A percentile compares a stretch with the other conserved stretches of the same genome.
These are phyloP conservation scores for Nineta flava DNA, from an alignment of 2,888 invertebrate genomes.

Conservation along the genomic window DNA sequence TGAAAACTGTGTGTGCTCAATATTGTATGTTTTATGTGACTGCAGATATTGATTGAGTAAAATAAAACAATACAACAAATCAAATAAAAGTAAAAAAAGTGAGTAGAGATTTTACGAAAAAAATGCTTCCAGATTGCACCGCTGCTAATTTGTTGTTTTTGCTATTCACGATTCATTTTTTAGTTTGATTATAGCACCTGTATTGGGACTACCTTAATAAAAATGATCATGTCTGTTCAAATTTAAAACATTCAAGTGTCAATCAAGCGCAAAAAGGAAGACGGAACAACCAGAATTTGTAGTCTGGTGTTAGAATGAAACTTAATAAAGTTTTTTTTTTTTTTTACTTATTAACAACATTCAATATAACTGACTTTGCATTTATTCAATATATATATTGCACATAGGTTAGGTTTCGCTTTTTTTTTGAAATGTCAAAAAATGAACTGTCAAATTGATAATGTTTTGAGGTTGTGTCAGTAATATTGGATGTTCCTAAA, in stretches of 20 bases:
- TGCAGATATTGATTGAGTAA: neutral
- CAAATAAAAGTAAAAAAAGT: neutral
- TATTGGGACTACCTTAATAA: neutral
- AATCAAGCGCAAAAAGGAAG: constrained; percentile 7
- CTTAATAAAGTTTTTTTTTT: neutral
- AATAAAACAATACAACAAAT: neutral
- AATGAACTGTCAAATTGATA: no score
- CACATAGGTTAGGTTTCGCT: no score
- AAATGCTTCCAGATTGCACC: constrained; percentile 7
- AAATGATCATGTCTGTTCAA: neutral
- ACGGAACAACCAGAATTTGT: constrained; percentile 2
- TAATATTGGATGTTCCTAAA: no score
- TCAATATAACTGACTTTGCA: no score
- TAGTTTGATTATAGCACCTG: neutral
- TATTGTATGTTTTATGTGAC: neutral
- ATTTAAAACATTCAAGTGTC: neutral
- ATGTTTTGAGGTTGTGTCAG: no score
- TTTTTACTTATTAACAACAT: no score
- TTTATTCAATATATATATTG: no score
- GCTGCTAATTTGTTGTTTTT: neutral
- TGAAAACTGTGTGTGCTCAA: neutral
- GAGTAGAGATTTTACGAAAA: constrained; percentile 1
- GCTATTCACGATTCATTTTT: neutral
- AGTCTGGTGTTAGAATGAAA: neutral
- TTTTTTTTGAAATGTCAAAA: no score